Base-by-base conservation (phyloP, 2,113 vertebrate genomes). In the Tetrao urogallus region DNA sequence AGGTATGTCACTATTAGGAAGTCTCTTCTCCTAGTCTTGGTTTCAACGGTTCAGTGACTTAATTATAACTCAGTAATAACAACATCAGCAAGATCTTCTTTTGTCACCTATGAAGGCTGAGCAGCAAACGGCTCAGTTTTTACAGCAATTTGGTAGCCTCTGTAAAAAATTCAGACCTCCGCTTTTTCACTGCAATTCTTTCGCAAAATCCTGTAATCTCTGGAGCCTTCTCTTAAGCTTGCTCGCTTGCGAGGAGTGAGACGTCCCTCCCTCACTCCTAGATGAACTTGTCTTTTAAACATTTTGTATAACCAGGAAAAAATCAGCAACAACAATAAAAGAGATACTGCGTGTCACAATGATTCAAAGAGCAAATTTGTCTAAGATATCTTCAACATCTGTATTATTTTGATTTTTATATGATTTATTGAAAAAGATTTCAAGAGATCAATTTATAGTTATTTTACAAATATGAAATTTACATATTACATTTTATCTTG, bases 311-410 rank as follows among this genome's bases (percentile, higher is more conserved):
- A 60, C 47, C 21, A 38, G 24, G 27, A 15, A 7, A 43, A 48
- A 48, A 48, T 48, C 47, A 48, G 22, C 47, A 30, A 30, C 15
- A 40, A 40, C 40, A 40, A 12, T 38, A 69, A 47, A 32, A 17
- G 57, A 72, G 4, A n/a, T 10, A 42, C 2, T 18, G 19, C 12
- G 27, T 6, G 4, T 83, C 20, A 76, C 14, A 83, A 45, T 28
- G 14, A 60, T 40, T 61, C 10, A 60, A 78, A 82, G 3, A 0
- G 0, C 0, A 65, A 40, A 65, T 19, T 56, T 2, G 17, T 54
- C 7, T 36, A 54, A 83, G 66, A 18, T 42, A 16, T 27, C 63
- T 48, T 69, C 38, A 82, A 3, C 10, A 10, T 69, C 16, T 64
- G 6, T 64, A 22, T 60, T 22, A 82, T 60, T 60, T 16, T 74